Conservation (phyloP, 2,888 invertebrate species). For the Sicus ferrugineus region DNA sequence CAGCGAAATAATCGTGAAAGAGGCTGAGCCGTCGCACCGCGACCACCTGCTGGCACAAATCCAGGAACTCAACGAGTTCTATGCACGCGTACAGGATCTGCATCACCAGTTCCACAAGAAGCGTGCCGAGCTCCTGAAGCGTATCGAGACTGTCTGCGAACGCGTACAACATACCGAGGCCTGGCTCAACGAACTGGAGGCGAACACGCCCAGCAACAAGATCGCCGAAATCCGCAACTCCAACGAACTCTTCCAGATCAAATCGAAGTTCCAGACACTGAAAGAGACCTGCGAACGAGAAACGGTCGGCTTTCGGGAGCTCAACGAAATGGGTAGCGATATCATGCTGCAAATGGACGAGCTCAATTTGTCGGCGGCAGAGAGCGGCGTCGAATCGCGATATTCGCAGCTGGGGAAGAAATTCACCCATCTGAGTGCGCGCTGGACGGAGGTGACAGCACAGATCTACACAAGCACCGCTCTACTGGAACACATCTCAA, state of each 20-base stretch:
- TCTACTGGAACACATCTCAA: constrained; percentile 76
- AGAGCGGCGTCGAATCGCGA: constrained; percentile 54
- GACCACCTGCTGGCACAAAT: constrained; percentile 54
- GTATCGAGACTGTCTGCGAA: constrained; percentile 57
- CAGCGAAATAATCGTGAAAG: constrained; percentile 62
- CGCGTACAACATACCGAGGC: constrained; percentile 62
- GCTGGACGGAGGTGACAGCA: constrained; percentile 76
- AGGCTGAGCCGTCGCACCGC: constrained; percentile 55
- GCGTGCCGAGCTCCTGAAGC: constrained; percentile 53
- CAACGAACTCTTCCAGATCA: constrained; percentile 75
- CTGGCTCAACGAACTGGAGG: constrained; percentile 73
- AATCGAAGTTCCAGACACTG: constrained; percentile 74
- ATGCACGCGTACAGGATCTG: constrained; percentile 55
- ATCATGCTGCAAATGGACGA: constrained; percentile 70
- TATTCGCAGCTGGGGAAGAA: constrained; percentile 72
- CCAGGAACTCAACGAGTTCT: constrained; percentile 56
- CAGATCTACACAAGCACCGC: constrained; percentile 74
- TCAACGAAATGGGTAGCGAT: constrained; percentile 76
- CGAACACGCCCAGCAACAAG: constrained; percentile 70
- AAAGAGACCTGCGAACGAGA: constrained; percentile 77
- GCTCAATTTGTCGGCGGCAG: constrained; percentile 47
- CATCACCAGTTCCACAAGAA: constrained; percentile 55
- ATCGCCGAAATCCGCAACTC: constrained; percentile 71
- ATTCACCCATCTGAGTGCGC: constrained; percentile 74
- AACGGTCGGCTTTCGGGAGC: constrained; percentile 72